Conservation (phyloP, 2,888 invertebrate genomes). For the Strigamia crassipes region DNA sequence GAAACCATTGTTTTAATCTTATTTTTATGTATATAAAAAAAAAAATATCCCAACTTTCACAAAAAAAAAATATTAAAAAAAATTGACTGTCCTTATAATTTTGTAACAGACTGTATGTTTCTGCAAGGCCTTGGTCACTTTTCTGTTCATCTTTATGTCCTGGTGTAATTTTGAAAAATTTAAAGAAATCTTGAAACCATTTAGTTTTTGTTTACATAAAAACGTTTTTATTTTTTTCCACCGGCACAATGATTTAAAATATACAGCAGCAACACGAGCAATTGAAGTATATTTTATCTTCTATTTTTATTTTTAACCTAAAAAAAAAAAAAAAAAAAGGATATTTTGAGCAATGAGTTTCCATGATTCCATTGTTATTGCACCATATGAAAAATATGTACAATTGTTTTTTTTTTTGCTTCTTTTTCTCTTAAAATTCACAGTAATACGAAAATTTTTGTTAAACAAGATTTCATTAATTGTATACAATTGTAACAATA, state of each 20-base stretch:
- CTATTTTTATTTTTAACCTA: background rate
- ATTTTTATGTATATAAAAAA: too few relatives aligned
- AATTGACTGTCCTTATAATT: too few relatives aligned
- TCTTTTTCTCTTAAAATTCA: background rate
- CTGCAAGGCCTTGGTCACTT: background rate
- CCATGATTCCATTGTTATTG: slow-evolving; percentile 5
- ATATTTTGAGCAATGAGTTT: slow-evolving; percentile 19
- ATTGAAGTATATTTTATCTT: slow-evolving; percentile 16
- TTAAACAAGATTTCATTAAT: slow-evolving; percentile 1
- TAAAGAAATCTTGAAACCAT: too few relatives aligned
- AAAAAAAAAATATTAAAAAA: too few relatives aligned
- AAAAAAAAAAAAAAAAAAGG: background rate
- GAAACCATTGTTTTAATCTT: too few relatives aligned
- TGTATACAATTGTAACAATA: background rate
- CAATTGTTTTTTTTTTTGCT: background rate
- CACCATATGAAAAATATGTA: slow-evolving; percentile 17
- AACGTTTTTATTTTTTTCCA: background rate
- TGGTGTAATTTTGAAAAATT: background rate
- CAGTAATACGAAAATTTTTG: slow-evolving; percentile 3
- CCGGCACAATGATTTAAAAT: slow-evolving; percentile 21
- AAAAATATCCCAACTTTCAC: too few relatives aligned
- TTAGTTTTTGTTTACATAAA: background rate
- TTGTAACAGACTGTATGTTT: too few relatives aligned
- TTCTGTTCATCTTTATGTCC: too few relatives aligned
- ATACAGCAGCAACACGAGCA: slow-evolving; percentile 16